phyloP scores from a whole-genome alignment of 2,888 invertebrate genomes.

The Atethmia centrago region DNA sequence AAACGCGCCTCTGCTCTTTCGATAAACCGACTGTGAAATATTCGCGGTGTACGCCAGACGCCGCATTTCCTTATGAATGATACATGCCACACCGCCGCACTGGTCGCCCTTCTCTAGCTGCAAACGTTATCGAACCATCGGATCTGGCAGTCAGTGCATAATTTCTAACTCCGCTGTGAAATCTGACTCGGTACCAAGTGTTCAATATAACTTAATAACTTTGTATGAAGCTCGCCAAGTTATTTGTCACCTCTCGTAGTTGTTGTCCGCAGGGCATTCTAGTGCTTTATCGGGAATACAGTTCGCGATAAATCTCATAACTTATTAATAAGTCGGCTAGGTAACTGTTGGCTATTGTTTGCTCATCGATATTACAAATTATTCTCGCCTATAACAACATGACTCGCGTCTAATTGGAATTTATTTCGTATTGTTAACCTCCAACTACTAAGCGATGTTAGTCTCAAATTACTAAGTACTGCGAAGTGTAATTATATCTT shows the following conservation, averaged over 20 bases:
- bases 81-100: slow-evolving; percentile 82
- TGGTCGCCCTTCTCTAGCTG: slow-evolving; percentile 70
- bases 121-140: slow-evolving; percentile 73
- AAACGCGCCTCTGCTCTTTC: slow-evolving; percentile 86
- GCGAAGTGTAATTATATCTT: neutral
- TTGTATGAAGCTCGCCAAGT: slow-evolving; percentile 61
- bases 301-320: slow-evolving; percentile 27
- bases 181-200: slow-evolving; percentile 64
- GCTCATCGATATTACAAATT: slow-evolving; percentile 13
- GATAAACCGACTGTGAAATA: slow-evolving; percentile 90
- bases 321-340: slow-evolving; percentile 27
- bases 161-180: slow-evolving; percentile 70
- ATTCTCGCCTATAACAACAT: neutral
- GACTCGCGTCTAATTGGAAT: neutral
- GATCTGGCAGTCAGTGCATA: slow-evolving; percentile 75
- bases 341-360: slow-evolving; percentile 18
- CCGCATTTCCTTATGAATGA: slow-evolving; percentile 89
- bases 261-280: slow-evolving; percentile 29
- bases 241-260: slow-evolving; percentile 63
- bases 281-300: slow-evolving; percentile 21
- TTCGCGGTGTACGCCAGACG: slow-evolving; percentile 83
- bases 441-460: no score
- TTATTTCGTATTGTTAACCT: slow-evolving; percentile 8
- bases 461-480: neutral
- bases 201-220: slow-evolving; percentile 65